A percentile compares a stretch with the other conserved stretches of the same genome.
phyloP scores from a whole-genome alignment of 1,140 invertebrate genomes.

The Myzus persicae region DNA sequence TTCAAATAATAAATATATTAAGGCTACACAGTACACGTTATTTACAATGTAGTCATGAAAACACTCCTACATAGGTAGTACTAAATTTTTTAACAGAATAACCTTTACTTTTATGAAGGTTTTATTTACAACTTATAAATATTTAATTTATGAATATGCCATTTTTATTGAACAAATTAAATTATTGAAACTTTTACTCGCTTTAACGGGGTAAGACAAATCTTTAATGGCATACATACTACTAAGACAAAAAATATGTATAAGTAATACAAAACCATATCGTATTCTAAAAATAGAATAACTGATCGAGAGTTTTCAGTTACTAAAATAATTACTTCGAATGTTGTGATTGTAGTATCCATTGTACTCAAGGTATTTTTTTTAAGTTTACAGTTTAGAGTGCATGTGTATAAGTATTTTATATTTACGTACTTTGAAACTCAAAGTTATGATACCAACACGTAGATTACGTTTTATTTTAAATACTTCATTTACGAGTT shows the following conservation, averaged over 20 bases:
- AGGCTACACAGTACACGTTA: no score
- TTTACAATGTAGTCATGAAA: background rate
- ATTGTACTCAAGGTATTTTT: background rate
- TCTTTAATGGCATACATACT: background rate
- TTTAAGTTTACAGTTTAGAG: background rate
- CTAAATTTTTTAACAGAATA: background rate
- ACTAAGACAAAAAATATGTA: background rate
- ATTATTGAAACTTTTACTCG: background rate
- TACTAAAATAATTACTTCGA: background rate
- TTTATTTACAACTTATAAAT: background rate
- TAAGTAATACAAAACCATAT: background rate
- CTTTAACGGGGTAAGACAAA: background rate
- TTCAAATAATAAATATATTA: background rate
- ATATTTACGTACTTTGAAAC: background rate
- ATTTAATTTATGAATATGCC: no score
- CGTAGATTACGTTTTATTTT: background rate
- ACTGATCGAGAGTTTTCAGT: background rate
- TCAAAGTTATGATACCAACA: background rate
- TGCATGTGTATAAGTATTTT: background rate
- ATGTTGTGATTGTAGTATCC: background rate
- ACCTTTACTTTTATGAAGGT: background rate
- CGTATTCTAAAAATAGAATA: background rate
- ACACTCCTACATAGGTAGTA: no score
- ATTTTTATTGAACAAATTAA: background rate
- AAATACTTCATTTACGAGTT: background rate